Evolutionary conservation across 2,113 vertebrate species (phyloP).

Genomic region (Gobiocypris rarus): DNA sequence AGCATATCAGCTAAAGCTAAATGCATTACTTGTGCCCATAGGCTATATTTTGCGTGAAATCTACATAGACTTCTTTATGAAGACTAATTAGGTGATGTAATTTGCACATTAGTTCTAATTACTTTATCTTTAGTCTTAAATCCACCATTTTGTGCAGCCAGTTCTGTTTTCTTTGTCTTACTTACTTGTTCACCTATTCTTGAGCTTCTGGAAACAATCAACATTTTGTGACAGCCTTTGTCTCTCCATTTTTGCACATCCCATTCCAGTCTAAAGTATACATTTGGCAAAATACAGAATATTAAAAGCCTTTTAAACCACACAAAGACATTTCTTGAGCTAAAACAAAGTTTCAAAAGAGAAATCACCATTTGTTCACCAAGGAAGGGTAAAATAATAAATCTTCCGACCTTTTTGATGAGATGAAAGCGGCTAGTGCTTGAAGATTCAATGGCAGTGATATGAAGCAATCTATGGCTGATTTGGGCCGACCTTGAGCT

Average conservation of each 20-base stretch:
- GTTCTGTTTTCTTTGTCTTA: no score
- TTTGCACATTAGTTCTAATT: not conserved
- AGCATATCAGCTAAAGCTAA: not conserved
- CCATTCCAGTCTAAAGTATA: not conserved
- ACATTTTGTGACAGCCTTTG: no score
- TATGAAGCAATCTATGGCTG: conserved; percentile 25
- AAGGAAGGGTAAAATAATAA: conserved; percentile 19
- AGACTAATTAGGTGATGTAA: not conserved
- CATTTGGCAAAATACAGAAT: not conserved
- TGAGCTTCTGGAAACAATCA: no score
- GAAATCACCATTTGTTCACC: conserved; percentile 9
- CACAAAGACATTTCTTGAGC: conserved; percentile 1
- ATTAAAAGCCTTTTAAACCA: conserved; percentile 30
- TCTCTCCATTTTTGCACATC: conserved; percentile 1
- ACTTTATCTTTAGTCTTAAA: not conserved
- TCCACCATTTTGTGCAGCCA: no score
- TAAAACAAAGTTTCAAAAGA: not conserved
- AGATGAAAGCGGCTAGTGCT: conserved; percentile 6
- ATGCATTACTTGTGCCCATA: not conserved
- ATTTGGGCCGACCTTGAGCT: conserved; percentile 43
- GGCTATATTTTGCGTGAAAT: not conserved
- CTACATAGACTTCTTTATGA: not conserved
- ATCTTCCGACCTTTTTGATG: conserved; percentile 30
- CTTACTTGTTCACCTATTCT: no score
- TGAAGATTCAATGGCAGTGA: conserved; percentile 35